Base-by-base conservation (phyloP, 1,140 invertebrate species). In the Drosophila obscura region DNA sequence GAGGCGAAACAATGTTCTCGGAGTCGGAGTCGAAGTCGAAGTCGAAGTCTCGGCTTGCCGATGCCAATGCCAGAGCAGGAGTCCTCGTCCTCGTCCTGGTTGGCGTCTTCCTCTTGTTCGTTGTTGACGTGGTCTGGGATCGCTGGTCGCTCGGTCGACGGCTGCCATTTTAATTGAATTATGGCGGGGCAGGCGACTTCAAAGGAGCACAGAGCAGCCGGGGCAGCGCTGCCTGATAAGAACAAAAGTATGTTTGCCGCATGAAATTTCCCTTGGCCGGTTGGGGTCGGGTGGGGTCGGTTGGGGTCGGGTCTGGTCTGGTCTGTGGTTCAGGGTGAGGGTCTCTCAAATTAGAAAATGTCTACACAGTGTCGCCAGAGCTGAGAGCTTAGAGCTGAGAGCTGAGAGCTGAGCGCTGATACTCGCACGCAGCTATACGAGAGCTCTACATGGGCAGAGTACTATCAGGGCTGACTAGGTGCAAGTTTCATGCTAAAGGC, bases 151-250 rank as follows among this genome's bases (percentile, higher is more conserved):
- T 45, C 65, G 57, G 46, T 45, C 73, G 63, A 68, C 67, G 71
- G 35, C 74, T 87, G 83, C 66, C 82, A 87, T 73, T 87, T 87
- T 87, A 87, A 87, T 87, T 87, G 83, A 87, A 87, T 88, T 78
- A 87, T 82, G 71, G 66, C 63, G 46, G 49, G 49, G 64, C 57
- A 64, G 49, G 74, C 57, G 66, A 87, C 82, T 79, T 87, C 82
- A 87, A 87, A 87, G 82, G 63, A 74, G 75, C 66, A 48, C 71
- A 28, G 7, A 6, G 26, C 26, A 1, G 26, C 26, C 26, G 22
- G 1, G 6, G 1, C 26, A 6, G 26, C 26, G 9, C 35, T 39
- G 61, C 57, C 72, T 61, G 82, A 82, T 85, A 78, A 81, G 82
- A 87, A 85, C 78, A 85, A 85, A 85, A 82, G 82, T 78, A 82